A percentile compares a stretch with the other conserved stretches of the same genome.
These are phyloP conservation scores for Sander lucioperca DNA, from an alignment of 2,113 vertebrate genomes.

Conservation along the genomic window DNA sequence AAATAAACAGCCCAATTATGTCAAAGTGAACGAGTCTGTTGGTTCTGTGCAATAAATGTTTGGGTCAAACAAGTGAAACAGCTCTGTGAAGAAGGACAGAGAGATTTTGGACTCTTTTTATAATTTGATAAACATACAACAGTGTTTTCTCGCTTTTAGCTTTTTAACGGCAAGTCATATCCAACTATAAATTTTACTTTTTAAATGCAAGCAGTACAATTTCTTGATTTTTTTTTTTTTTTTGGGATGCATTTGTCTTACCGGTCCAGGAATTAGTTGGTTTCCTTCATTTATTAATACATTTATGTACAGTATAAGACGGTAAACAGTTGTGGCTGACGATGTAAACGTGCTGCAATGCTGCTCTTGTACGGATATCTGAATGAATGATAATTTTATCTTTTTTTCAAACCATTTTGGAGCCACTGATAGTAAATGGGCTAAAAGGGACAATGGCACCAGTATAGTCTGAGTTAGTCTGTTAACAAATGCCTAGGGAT, in stretches of 20 bases:
- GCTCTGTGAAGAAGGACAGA: not conserved
- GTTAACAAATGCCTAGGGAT: too few species aligned
- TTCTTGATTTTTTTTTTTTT: not conserved
- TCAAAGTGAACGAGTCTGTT: conserved; percentile 35
- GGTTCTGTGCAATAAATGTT: not conserved
- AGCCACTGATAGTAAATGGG: not conserved
- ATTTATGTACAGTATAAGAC: not conserved
- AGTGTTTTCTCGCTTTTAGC: not conserved
- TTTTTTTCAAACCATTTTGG: not conserved
- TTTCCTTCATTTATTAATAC: not conserved
- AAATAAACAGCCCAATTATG: conserved; percentile 71
- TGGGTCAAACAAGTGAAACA: conserved; percentile 8
- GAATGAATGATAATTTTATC: not conserved
- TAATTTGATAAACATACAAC: not conserved
- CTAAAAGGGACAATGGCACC: not conserved
- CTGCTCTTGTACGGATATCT: not conserved
- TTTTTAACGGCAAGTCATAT: not conserved
- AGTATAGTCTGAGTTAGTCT: too few species aligned
- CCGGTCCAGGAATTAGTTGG: not conserved
- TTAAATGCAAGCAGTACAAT: not conserved
- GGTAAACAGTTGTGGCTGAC: not conserved
- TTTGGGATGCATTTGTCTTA: not conserved
- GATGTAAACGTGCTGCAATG: not conserved
- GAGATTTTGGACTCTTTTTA: not conserved
- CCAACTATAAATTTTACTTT: not conserved